Conservation (phyloP, 2,888 invertebrate genomes). For the Agrenia bidenticulata region DNA sequence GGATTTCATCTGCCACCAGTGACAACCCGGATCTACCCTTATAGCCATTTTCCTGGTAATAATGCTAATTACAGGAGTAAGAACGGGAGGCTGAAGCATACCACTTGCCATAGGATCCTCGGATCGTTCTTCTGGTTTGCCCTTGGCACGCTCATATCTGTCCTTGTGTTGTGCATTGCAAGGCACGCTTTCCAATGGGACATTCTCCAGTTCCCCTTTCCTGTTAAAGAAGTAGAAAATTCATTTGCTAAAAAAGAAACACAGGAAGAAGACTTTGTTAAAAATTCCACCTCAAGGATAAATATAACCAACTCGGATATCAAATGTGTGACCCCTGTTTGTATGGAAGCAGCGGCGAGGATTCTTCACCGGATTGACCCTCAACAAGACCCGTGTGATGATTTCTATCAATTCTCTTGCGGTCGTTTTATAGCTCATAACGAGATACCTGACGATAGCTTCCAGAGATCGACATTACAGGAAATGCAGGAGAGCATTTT, state of each 20-base stretch:
- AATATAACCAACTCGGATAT: slow-evolving; percentile 7
- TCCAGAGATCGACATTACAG: slow-evolving; percentile 56
- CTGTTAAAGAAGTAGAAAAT: too few species aligned
- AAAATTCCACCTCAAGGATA: neutral
- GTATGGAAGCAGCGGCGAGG: slow-evolving; percentile 55
- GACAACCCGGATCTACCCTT: slow-evolving; percentile 42
- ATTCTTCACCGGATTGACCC: slow-evolving; percentile 55
- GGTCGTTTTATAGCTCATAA: slow-evolving; percentile 55
- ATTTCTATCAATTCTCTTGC: slow-evolving; percentile 57
- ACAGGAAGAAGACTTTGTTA: too few species aligned
- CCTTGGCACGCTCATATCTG: slow-evolving; percentile 22
- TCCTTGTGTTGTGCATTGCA: slow-evolving; percentile 23
- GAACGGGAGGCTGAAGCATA: slow-evolving; percentile 13
- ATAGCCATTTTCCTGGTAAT: slow-evolving; percentile 22
- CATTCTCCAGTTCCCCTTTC: neutral
- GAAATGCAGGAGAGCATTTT: slow-evolving; percentile 57
- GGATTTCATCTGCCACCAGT: slow-evolving; percentile 45
- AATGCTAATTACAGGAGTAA: slow-evolving; percentile 15
- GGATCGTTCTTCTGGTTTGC: slow-evolving; percentile 27
- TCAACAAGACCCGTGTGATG: slow-evolving; percentile 54
- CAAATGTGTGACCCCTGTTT: slow-evolving; percentile 53
- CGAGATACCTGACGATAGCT: slow-evolving; percentile 56
- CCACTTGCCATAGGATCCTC: neutral
- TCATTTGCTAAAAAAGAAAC: too few species aligned
- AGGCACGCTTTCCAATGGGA: neutral